These are phyloP conservation scores for Oostethus manadensis DNA, from an alignment of 2,113 vertebrate species.

Conservation along the genomic window DNA sequence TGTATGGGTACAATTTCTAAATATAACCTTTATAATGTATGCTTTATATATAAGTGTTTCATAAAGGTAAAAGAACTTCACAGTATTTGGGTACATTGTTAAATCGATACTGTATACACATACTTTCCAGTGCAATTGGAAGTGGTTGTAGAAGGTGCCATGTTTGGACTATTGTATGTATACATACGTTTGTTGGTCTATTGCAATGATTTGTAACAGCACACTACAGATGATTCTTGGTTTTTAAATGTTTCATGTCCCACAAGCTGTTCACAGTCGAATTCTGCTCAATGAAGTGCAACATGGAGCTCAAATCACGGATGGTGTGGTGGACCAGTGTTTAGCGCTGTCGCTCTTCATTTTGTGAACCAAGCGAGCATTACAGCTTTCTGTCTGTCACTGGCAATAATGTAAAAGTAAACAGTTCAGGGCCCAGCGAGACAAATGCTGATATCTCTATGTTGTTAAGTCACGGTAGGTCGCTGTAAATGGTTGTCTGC, in stretches of 20 bases:
- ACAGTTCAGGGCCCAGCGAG: neutral
- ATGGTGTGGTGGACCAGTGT: neutral
- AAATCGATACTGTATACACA: neutral
- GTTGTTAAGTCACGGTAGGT: neutral
- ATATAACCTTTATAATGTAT: conserved; percentile 6
- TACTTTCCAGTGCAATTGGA: neutral
- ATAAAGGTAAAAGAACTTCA: neutral
- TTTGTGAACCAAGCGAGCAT: neutral
- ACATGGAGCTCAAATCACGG: neutral
- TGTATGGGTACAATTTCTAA: conserved; percentile 10
- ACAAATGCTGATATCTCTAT: neutral
- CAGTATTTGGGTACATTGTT: neutral
- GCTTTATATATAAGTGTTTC: neutral
- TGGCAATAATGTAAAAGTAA: conserved; percentile 1
- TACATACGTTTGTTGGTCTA: neutral
- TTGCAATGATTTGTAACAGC: neutral
- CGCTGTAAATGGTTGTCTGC: neutral
- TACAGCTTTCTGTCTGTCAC: neutral
- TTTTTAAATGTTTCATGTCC: neutral
- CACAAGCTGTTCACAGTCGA: neutral
- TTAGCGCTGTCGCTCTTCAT: conserved; percentile 1
- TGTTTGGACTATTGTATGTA: neutral
- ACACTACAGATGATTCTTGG: neutral
- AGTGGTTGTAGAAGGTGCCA: neutral
- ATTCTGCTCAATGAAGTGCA: neutral